Percentiles rank a stretch among this genome's conserved stretches.
These are phyloP conservation scores for Enteromius mattozi DNA, from an alignment of 2,797 vertebrate species.

Conservation along the genomic window DNA sequence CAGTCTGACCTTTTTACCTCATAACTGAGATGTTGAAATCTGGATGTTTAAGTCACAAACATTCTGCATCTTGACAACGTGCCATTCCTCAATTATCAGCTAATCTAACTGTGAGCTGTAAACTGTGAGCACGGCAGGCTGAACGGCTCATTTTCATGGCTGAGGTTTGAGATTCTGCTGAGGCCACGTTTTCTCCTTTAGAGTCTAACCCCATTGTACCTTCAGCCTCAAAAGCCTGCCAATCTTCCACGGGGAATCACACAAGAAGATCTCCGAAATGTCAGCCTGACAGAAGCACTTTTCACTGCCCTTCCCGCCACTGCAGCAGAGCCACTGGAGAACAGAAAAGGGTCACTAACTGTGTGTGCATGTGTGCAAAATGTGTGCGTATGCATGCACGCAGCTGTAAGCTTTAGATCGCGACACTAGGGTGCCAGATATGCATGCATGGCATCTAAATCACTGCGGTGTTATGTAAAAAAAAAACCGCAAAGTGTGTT, in stretches of 20 bases:
- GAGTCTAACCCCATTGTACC: constrained; percentile 53
- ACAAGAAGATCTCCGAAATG: constrained; percentile 73
- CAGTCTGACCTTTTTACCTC: constrained; percentile 49
- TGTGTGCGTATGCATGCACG: constrained; percentile 45
- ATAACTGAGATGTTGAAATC: constrained; percentile 38
- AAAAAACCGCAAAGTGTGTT: constrained; percentile 52
- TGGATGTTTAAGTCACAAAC: background rate
- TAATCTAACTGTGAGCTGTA: constrained; percentile 26
- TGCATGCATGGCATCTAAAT: constrained; percentile 49
- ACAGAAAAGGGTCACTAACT: constrained; percentile 63
- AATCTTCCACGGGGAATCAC: constrained; percentile 55
- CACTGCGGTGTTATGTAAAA: constrained; percentile 41
- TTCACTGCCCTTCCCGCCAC: constrained; percentile 74
- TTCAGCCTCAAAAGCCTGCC: constrained; percentile 46
- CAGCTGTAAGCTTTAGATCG: constrained; percentile 41
- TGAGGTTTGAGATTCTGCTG: constrained; percentile 41
- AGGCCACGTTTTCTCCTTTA: constrained; percentile 57
- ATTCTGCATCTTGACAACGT: constrained; percentile 9
- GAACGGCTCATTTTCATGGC: constrained; percentile 31
- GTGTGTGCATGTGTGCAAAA: constrained; percentile 41
- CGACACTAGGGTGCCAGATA: constrained; percentile 34
- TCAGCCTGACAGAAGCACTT: constrained; percentile 84
- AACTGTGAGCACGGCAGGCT: background rate
- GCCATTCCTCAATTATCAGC: constrained; percentile 33
- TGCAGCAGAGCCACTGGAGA: constrained; percentile 65